A percentile compares a stretch with the other conserved stretches of the same genome.
These are phyloP conservation scores for Petrocephalus sullivani DNA, from an alignment of 2,797 vertebrate species.

Conservation along the genomic window DNA sequence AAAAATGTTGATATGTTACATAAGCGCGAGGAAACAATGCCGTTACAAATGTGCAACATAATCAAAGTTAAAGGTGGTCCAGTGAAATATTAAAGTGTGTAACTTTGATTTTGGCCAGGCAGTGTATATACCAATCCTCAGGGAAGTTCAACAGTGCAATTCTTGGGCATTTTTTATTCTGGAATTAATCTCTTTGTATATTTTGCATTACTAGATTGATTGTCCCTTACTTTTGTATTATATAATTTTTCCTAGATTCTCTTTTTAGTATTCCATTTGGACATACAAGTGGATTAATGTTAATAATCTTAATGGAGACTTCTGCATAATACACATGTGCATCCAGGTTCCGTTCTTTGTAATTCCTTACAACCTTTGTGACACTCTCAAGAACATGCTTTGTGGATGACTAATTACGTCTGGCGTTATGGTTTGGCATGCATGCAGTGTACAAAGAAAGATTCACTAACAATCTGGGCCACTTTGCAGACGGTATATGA, in stretches of 20 bases:
- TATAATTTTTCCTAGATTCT: not conserved
- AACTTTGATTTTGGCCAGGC: too few species aligned
- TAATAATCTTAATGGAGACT: not conserved
- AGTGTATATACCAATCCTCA: not conserved
- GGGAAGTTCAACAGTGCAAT: not conserved
- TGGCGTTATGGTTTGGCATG: not conserved
- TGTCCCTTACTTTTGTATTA: not conserved
- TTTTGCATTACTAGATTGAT: not conserved
- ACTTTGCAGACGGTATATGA: conserved; percentile 80
- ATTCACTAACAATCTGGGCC: not conserved
- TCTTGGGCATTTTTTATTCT: not conserved
- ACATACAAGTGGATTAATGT: not conserved
- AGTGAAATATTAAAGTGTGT: too few species aligned
- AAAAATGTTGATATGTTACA: too few species aligned
- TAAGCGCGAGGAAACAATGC: too few species aligned
- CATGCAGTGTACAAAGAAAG: not conserved
- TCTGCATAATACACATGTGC: not conserved
- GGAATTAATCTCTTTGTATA: not conserved
- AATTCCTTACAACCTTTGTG: not conserved
- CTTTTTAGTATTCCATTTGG: not conserved
- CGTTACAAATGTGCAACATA: too few species aligned
- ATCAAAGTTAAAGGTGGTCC: too few species aligned
- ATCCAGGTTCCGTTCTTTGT: not conserved
- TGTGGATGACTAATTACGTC: not conserved
- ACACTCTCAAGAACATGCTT: not conserved